Evolutionary conservation across 1,140 invertebrate species (phyloP), one percentile per base, ranked within the genome.

Genomic region (Pomacea maculata): DNA sequence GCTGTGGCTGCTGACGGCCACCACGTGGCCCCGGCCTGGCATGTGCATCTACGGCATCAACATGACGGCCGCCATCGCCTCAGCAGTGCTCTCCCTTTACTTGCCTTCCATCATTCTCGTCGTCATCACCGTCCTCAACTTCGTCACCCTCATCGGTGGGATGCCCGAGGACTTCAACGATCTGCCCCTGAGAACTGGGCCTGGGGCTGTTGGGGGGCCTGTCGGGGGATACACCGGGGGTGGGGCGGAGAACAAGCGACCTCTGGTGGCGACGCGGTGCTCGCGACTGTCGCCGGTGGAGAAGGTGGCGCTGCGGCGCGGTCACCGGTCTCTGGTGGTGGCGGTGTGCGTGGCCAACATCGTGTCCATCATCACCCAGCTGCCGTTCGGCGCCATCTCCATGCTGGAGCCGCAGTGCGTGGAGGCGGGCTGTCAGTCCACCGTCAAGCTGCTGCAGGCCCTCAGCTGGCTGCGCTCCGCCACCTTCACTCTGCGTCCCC

Each of bases 21-120:
- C 55, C 10, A 45, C 54, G 12, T 74, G 79, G 78, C 80, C 80
- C 9, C 67, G 73, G 1, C 76, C 72, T 29, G 78, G 72, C 15
- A 17, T 83, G 17, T 85, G 84, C 67, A 65, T 85, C 29, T 85
- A 85, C 73, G 84, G 82, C 11, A 81, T 85, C 34, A 82, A 75
- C n/a, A 67, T 73, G 25, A 70, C 68, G 14, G 84, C 84, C 29
- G 73, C 78, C 34, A 29, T 63, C 45, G 80, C 82, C 11, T 83
- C 82, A 0, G 81, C 68, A 2, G 73, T 82, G 67, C 55, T 83
- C 19, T 83, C 80, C 21, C 72, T 85, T 29, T 85, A 82, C 65
- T 45, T 85, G 12, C 84, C 84, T 54, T 80, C 80, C 21, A 52
- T 82, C 11, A 9, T 68, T 54, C 79, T 85, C n/a, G 67, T 83